Evolutionary conservation across 2,797 vertebrate species (phyloP), one percentile per base, ranked within the genome.

Genomic region (Zalophus californianus): DNA sequence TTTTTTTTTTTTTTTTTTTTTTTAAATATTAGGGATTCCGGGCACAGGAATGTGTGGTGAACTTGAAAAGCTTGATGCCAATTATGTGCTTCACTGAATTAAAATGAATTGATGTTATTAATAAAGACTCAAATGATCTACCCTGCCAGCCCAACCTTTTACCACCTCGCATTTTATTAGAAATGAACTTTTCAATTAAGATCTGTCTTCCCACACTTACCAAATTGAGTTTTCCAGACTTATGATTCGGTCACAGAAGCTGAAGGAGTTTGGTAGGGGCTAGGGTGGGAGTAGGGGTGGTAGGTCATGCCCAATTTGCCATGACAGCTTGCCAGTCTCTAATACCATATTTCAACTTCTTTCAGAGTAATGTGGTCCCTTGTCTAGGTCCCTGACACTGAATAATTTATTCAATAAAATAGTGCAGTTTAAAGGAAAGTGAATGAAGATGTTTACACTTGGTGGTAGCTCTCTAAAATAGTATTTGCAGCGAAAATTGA

Each of bases 61-160:
- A 98, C 98, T 98, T 98, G 97, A 98, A 98, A 98, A 98, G 86
- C 98, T 98, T 98, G 97, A 97, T 98, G 98, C 98, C 98, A 99
- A 99, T 99, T 99, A 99, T 97, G 97, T 98, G 98, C 99, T 99
- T 98, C 98, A 98, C 96, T 98, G 98, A 98, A 99, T 99, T 98
- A 99, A 98, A 98, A 99, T 98, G 98, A 98, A 98, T 98, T 98
- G 97, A 84, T 98, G 83, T 98, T 98, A 98, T 98, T 99, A 99
- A 98, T 98, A 98, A 98, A 98, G 98, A 98, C 98, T 98, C 97
- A 97, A 96, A 98, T 98, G 97, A 98, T 98, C 98, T 98, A 98
- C 96, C 94, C 97, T 98, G 96, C 97, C 97, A 98, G 97, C 98
- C 97, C 98, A 98, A 97, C 98, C 98, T 98, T 98, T 99, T 97